phyloP scores from a whole-genome alignment of 2,888 invertebrate species.

The Pogonocherus hispidulus region DNA sequence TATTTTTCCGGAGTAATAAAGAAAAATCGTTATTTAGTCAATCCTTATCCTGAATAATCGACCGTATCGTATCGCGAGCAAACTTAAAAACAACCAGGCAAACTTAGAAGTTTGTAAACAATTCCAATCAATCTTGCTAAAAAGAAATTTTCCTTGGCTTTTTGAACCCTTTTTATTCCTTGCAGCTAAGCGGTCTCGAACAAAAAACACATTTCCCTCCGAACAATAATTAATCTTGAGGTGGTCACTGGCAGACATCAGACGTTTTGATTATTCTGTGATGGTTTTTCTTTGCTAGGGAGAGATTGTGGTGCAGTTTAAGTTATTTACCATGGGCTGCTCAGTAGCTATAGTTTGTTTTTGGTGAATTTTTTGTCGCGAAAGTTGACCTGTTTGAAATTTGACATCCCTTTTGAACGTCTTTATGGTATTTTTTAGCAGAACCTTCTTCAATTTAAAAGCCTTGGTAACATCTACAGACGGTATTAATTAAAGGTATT shows the following conservation, averaged over 20 bases:
- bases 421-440: no score
- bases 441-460: no score
- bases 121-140: slow-evolving; percentile 45
- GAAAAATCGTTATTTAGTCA: neutral
- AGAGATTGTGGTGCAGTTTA: slow-evolving; percentile 10
- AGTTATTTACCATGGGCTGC: slow-evolving; percentile 5
- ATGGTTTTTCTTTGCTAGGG: slow-evolving; percentile 37
- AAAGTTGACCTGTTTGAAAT: neutral
- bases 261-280: slow-evolving; percentile 50
- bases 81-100: slow-evolving; percentile 24
- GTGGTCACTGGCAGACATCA: slow-evolving; percentile 53
- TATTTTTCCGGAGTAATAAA: no score
- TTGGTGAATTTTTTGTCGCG: neutral
- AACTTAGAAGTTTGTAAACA: slow-evolving; percentile 39
- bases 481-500: no score
- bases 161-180: slow-evolving; percentile 16
- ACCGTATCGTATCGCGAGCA: neutral
- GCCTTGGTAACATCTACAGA: no score
- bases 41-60: neutral
- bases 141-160: slow-evolving; percentile 37
- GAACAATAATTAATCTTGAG: slow-evolving; percentile 55
- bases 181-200: slow-evolving; percentile 13
- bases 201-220: slow-evolving; percentile 34
- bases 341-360: no score
- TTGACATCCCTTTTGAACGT: neutral